Base-by-base conservation (phyloP, 2,888 invertebrate species). In the Chloroclysta siterata region DNA sequence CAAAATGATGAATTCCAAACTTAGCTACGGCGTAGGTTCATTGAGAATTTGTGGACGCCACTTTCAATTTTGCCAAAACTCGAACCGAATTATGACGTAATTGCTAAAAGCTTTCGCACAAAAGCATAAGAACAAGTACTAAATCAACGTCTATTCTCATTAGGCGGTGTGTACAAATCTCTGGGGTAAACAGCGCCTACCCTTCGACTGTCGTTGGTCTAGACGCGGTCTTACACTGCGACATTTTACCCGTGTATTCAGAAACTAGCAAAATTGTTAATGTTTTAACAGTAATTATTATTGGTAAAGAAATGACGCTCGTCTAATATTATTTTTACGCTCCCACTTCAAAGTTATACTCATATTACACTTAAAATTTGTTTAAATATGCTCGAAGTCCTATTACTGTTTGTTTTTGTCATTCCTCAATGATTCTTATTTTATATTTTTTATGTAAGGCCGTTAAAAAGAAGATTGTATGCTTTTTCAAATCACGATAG, bases 61-160 rank as follows among this genome's bases (percentile, higher is more conserved):
- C 62, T 60, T 69, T 57, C 63, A 81, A 70, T 79, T 79, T 75
- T 60, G 57, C 51, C 59, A 68, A 72, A 75, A 72, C 66, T 71
- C 70, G 72, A 75, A 66, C 76, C 68, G 73, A 79, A 78, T 81
- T 81, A 81, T 81, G 81, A 81, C 80, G 77, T 78, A 80, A 80
- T 79, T 75, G 76, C 82, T 81, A 81, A 81, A 81, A 81, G 81
- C 81, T 81, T 81, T 80, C 71, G 60, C 36, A 55, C 62, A 58
- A 54, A 60, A 71, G 66, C 72, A 65, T 70, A 70, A 69, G 69
- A 68, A 72, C 69, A 72, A 65, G 70, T 73, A 73, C 77, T 83
- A 82, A 83, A 84, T 83, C 82, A 84, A 80, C 72, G 82, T 82
- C 83, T 67, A 66, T 69, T 76, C 78, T 82, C 80, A 82, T 83